A percentile compares a stretch with the other conserved stretches of the same genome.
These are phyloP conservation scores for Zalophus californianus DNA, from an alignment of 2,797 vertebrate genomes.

Conservation along the genomic window DNA sequence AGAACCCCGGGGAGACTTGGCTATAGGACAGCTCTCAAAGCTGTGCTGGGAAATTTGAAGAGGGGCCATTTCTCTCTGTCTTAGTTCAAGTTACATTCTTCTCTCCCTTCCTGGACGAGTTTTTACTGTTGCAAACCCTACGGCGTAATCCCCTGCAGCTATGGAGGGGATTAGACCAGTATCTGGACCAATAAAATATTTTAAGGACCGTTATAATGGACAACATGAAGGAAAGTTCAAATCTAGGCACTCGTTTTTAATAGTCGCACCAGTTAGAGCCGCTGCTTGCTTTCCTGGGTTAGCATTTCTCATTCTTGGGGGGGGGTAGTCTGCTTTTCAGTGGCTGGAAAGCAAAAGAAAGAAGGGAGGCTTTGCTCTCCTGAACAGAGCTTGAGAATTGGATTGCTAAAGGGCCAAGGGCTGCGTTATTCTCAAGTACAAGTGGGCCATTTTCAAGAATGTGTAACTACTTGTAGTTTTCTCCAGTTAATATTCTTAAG, in stretches of 20 bases:
- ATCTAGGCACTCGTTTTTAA: slow-evolving; percentile 33
- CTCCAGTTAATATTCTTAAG: slow-evolving; percentile 35
- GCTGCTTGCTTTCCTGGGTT: slow-evolving; percentile 40
- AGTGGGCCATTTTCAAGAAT: slow-evolving; percentile 47
- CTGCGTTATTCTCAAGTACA: slow-evolving; percentile 36
- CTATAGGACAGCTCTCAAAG: slow-evolving; percentile 74
- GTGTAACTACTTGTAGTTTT: slow-evolving; percentile 48
- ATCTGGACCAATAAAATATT: slow-evolving; percentile 66
- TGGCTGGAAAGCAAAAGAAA: slow-evolving; percentile 45
- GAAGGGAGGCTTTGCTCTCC: slow-evolving; percentile 6
- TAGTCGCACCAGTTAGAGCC: not conserved
- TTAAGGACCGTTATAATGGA: slow-evolving; percentile 56
- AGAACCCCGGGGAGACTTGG: slow-evolving; percentile 78
- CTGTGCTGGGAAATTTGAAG: slow-evolving; percentile 74
- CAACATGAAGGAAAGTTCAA: slow-evolving; percentile 48
- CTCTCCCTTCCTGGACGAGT: slow-evolving; percentile 64
- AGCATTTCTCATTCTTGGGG: slow-evolving; percentile 4
- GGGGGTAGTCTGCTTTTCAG: not conserved
- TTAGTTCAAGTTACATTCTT: slow-evolving; percentile 64
- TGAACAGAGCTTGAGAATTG: slow-evolving; percentile 31
- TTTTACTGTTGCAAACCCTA: slow-evolving; percentile 69
- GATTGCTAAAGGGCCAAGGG: slow-evolving; percentile 3
- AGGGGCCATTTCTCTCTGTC: slow-evolving; percentile 68
- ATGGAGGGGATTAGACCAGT: slow-evolving; percentile 63
- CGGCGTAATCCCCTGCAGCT: slow-evolving; percentile 61